These are phyloP conservation scores for Smittia sp. DNA, from an alignment of 2,888 invertebrate genomes.

Conservation along the genomic window DNA sequence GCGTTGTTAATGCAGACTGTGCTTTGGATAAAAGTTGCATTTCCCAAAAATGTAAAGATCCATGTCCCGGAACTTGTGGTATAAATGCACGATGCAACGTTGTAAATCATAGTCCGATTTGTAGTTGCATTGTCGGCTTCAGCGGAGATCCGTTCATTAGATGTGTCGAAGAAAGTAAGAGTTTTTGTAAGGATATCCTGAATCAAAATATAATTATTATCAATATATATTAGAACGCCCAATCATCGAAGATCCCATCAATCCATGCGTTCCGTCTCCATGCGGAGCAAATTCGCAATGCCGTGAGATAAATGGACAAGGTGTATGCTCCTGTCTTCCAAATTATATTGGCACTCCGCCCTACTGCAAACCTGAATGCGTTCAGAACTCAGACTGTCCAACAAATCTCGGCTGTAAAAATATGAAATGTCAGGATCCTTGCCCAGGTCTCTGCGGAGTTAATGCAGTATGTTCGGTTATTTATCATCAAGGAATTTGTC, in stretches of 20 bases:
- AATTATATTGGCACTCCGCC: conserved; percentile 80
- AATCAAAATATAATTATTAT: neutral
- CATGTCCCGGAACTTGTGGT: conserved; percentile 67
- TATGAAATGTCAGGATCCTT: conserved; percentile 78
- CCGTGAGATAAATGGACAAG: conserved; percentile 64
- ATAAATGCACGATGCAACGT: conserved; percentile 66
- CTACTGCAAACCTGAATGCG: conserved; percentile 82
- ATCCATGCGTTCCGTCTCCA: conserved; percentile 79
- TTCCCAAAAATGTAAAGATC: conserved; percentile 68
- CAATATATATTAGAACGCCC: conserved; percentile 45
- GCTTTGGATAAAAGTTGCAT: conserved; percentile 62
- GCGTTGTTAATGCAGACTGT: conserved; percentile 67
- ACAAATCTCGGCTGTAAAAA: conserved; percentile 79
- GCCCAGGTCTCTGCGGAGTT: conserved; percentile 78
- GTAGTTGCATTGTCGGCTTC: conserved; percentile 64
- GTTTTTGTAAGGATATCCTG: neutral
- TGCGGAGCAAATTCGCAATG: conserved; percentile 85
- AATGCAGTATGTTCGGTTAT: conserved; percentile 78
- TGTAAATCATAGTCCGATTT: conserved; percentile 68
- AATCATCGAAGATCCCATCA: conserved; percentile 57
- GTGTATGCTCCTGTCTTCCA: conserved; percentile 75
- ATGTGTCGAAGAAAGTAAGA: conserved; percentile 52
- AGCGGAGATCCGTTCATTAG: conserved; percentile 60
- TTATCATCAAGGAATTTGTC: conserved; percentile 77
- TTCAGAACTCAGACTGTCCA: conserved; percentile 79